These are phyloP conservation scores for Drosophila kambysellisi DNA, from an alignment of 2,888 invertebrate species.

Conservation along the genomic window DNA sequence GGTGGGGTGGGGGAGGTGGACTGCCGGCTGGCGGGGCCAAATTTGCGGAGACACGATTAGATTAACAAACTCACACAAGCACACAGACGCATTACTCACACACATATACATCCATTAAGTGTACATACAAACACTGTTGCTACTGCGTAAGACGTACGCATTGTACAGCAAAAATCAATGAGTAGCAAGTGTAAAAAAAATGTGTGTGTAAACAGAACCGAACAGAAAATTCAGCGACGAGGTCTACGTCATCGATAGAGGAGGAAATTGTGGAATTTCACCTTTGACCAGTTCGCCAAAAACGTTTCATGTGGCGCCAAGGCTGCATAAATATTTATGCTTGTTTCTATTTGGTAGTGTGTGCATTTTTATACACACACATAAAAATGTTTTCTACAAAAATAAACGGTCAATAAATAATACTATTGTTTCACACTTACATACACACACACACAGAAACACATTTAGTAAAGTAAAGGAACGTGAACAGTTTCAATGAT, in stretches of 20 bases:
- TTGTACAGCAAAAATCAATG: conserved; percentile 72
- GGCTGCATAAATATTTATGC: conserved; percentile 16
- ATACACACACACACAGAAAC: conserved; percentile 3
- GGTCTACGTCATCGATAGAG: conserved; percentile 58
- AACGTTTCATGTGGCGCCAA: conserved; percentile 25
- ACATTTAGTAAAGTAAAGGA: conserved; percentile 7
- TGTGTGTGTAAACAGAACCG: conserved; percentile 61
- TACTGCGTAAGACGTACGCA: conserved; percentile 46
- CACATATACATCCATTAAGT: neutral
- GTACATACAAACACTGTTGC: conserved; percentile 42
- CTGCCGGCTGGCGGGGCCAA: conserved; percentile 53
- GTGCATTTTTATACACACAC: neutral
- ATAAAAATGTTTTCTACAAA: neutral
- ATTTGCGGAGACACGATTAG: conserved; percentile 55
- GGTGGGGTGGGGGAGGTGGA: conserved; percentile 30
- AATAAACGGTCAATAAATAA: neutral
- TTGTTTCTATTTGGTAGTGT: neutral
- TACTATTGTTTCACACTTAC: neutral
- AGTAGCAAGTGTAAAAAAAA: conserved; percentile 62
- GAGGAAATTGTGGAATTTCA: conserved; percentile 33
- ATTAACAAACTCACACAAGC: conserved; percentile 48
- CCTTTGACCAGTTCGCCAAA: conserved; percentile 19
- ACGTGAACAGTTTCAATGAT: conserved; percentile 19
- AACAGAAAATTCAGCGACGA: conserved; percentile 33
- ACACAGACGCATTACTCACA: conserved; percentile 3